Evolutionary conservation across 2,797 vertebrate genomes (phyloP), one percentile per base, ranked within the genome.

Genomic region (Phrynocephalus forsythii): DNA sequence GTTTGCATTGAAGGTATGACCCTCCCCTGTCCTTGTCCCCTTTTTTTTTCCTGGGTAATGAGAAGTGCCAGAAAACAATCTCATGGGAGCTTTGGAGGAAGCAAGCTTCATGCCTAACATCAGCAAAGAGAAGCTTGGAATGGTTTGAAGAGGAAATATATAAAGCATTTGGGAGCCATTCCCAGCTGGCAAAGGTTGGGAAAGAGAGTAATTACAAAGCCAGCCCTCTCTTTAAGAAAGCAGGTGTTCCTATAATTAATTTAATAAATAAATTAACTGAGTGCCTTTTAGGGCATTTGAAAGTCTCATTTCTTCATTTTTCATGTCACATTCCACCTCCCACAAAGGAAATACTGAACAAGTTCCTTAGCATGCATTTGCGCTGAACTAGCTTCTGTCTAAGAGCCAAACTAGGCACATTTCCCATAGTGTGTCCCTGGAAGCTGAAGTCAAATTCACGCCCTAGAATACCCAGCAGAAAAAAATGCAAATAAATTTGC

Each of bases 1-100:
- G 63, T 79, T 92, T 90, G 81, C 50, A 85, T 91, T 94, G 93
- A 24, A 90, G 78, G 73, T 84, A 52, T 90, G 86, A 33, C 85
- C 38, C 5, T 93, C 66, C 38, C 38, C 56, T 8, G 44, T 75
- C 24, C 10, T 89, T 88, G 84, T n/a, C 66, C 6, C 38, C 38
- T 44, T 44, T 79, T 94, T 87, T 76, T 77, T 91, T n/a, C n/a
- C n/a, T 24, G 87, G 1, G 87, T 91, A 89, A 91, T 86, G 4
- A 50, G 73, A 5, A 15, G 69, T 60, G 38, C 66, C 0, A 73
- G 3, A 67, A 66, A 78, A 68, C 30, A n/a, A 15, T 77, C 82
- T 77, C 24, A 0, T 11, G 90, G 80, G 85, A 63, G 38, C 1
- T 84, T 26, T 82, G 91, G 87, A 92, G 26, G 81, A 83, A 66